phyloP scores from a whole-genome alignment of 2,888 invertebrate species.

The Conops quadrifasciatus region DNA sequence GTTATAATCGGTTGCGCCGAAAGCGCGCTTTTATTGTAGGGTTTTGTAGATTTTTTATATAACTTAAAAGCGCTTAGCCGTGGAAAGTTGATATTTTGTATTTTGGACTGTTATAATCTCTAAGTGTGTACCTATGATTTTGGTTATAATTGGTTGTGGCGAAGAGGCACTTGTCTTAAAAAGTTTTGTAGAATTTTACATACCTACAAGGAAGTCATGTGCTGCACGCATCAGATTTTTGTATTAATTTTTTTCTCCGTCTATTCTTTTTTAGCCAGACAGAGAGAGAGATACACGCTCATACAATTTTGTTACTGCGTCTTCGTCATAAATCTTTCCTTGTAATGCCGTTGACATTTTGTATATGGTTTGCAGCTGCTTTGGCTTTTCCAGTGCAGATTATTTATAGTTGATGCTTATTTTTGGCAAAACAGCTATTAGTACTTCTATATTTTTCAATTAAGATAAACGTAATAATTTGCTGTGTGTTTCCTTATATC shows the following conservation, averaged over 20 bases:
- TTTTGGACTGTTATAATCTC: too few relatives aligned
- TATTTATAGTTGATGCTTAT: neutral
- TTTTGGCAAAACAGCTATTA: conserved; percentile 14
- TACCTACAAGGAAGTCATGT: neutral
- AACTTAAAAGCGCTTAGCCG: too few relatives aligned
- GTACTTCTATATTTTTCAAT: neutral
- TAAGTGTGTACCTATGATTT: too few relatives aligned
- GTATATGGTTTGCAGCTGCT: conserved; percentile 1
- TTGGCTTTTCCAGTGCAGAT: conserved; percentile 19
- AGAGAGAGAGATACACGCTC: too few relatives aligned
- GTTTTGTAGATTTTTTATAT: too few relatives aligned
- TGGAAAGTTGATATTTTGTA: too few relatives aligned
- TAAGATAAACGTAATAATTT: conserved; percentile 8
- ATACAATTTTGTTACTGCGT: too few relatives aligned
- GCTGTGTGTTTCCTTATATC: conserved; percentile 21
- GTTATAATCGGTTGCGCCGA: too few relatives aligned
- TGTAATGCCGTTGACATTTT: neutral
- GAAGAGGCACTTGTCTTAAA: too few relatives aligned
- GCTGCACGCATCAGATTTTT: too few relatives aligned
- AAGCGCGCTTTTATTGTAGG: too few relatives aligned
- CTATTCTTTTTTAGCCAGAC: neutral
- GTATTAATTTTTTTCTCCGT: neutral
- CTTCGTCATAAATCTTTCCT: neutral
- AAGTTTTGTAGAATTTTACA: neutral
- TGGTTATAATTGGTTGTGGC: too few relatives aligned